Conservation (phyloP, 2,113 vertebrate species). For the Nothobranchius kuhntae region DNA sequence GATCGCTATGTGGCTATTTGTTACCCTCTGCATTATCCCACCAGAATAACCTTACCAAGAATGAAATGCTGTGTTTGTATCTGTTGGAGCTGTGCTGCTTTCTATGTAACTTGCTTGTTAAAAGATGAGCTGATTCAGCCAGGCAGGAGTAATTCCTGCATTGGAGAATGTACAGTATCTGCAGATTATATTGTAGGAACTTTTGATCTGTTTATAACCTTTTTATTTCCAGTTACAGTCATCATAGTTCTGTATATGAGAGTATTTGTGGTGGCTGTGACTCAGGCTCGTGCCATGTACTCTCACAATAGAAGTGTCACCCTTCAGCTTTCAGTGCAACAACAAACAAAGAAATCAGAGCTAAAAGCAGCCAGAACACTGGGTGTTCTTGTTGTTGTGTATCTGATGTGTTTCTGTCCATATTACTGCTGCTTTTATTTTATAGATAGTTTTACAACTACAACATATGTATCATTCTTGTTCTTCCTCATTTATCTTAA, state of each 20-base stretch:
- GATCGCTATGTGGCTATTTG: background rate
- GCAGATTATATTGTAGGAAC: background rate
- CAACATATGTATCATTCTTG: background rate
- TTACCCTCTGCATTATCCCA: background rate
- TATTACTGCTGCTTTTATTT: background rate
- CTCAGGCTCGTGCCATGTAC: background rate
- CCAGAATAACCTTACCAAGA: background rate
- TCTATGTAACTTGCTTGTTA: background rate
- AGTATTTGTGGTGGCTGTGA: background rate
- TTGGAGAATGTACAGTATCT: background rate
- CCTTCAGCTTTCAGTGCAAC: background rate
- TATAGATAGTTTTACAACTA: background rate
- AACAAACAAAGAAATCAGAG: background rate
- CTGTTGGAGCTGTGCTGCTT: background rate
- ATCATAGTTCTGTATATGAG: background rate
- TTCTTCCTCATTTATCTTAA: background rate
- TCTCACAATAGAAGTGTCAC: background rate
- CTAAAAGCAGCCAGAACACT: background rate
- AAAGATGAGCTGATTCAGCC: background rate
- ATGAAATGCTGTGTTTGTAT: background rate
- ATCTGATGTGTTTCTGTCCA: background rate
- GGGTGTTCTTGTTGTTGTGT: background rate
- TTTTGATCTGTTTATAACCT: background rate
- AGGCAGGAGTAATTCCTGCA: background rate
- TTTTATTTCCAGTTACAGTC: background rate